Evolutionary conservation across 2,797 vertebrate species (phyloP).

Genomic region (Hypotaenidia philippensis): DNA sequence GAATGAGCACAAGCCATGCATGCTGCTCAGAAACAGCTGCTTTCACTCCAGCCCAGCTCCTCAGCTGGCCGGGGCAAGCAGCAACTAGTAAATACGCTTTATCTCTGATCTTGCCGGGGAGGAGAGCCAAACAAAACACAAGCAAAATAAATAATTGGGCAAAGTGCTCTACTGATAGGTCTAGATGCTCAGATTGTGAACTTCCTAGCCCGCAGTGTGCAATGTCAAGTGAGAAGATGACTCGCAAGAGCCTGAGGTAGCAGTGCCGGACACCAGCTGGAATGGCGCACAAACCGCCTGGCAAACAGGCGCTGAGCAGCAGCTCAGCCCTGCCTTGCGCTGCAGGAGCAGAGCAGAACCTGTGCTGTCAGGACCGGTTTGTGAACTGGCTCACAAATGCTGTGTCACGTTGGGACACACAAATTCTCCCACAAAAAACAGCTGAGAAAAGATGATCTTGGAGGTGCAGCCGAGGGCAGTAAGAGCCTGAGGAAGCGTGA

Average conservation of each 20-base stretch:
- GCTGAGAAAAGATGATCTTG: not conserved
- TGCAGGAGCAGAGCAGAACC: not conserved
- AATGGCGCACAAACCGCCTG: rapidly evolving
- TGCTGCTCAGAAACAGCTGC: slow-evolving; percentile 58
- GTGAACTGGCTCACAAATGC: not conserved
- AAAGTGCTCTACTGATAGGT: not conserved
- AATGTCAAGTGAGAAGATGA: not conserved
- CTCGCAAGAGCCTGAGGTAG: not conserved
- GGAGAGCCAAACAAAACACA: slow-evolving; percentile 17
- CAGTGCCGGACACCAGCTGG: not conserved
- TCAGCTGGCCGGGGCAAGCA: slow-evolving; percentile 32
- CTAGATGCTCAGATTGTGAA: not conserved
- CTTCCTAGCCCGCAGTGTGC: not conserved
- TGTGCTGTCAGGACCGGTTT: rapidly evolving
- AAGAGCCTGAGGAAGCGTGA: not conserved
- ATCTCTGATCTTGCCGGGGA: not conserved
- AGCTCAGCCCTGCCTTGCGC: not conserved
- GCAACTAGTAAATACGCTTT: slow-evolving; percentile 50
- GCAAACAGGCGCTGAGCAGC: not conserved
- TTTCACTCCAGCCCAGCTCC: slow-evolving; percentile 48
- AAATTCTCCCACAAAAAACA: not conserved
- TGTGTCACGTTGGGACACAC: rapidly evolving
- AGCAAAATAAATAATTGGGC: slow-evolving; percentile 47
- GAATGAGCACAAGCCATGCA: slow-evolving; percentile 40
- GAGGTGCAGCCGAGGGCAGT: not conserved